phyloP scores from a whole-genome alignment of 2,113 vertebrate genomes.

The Semnopithecus entellus region DNA sequence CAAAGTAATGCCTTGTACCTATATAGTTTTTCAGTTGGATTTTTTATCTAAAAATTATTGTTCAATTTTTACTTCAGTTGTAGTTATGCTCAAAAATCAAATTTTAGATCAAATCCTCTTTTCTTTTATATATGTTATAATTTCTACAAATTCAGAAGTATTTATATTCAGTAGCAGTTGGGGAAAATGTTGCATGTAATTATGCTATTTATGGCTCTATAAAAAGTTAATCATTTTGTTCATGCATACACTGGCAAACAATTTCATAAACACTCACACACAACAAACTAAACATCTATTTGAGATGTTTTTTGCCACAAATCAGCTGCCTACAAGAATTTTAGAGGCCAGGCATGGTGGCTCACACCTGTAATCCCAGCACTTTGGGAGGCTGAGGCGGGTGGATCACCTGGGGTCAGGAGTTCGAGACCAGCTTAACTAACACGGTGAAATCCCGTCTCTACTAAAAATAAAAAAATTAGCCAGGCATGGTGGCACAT shows the following conservation, averaged over 20 bases:
- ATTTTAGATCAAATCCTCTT: slow-evolving; percentile 28
- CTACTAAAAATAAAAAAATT: too few relatives aligned
- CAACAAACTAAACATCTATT: slow-evolving; percentile 3
- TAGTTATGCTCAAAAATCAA: slow-evolving; percentile 2
- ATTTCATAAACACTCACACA: not conserved
- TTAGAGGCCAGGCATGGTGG: not conserved
- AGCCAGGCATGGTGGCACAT: too few relatives aligned
- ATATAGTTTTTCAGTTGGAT: not conserved
- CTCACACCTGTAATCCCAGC: too few relatives aligned
- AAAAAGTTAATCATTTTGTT: slow-evolving; percentile 45
- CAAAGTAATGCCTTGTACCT: slow-evolving; percentile 23
- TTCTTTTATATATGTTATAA: slow-evolving; percentile 2
- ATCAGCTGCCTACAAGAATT: slow-evolving; percentile 25
- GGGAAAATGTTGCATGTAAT: not conserved
- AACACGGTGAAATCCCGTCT: too few relatives aligned
- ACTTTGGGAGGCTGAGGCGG: too few relatives aligned
- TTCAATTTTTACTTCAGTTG: not conserved
- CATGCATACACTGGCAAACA: not conserved
- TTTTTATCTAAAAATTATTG: slow-evolving; percentile 49
- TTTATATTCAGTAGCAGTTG: not conserved
- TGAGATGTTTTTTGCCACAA: not conserved
- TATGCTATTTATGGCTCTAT: slow-evolving; percentile 15
- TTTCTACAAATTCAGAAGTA: slow-evolving; percentile 28
- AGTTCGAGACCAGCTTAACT: too few relatives aligned
- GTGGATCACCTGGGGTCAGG: too few relatives aligned